Evolutionary conservation across 2,797 vertebrate species (phyloP).

Genomic region (Poecilia wingei): DNA sequence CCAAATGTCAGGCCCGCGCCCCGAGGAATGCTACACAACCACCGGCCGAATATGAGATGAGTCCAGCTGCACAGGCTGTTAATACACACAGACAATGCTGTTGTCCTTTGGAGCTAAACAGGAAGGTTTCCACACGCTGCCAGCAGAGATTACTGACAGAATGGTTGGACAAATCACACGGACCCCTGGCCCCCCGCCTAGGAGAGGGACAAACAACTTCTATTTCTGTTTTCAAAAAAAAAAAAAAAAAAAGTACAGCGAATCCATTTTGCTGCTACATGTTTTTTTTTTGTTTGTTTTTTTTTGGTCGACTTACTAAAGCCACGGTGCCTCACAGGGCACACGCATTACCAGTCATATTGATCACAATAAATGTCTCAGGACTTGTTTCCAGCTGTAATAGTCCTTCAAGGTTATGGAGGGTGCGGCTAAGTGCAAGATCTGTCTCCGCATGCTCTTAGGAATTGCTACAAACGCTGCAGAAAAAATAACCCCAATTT

Average conservation of each 20-base stretch:
- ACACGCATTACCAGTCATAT: constrained; percentile 18
- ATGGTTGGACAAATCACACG: constrained; percentile 30
- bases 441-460: constrained; percentile 1
- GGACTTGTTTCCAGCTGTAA: constrained; percentile 26
- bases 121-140: constrained; percentile 45
- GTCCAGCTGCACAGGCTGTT: constrained; percentile 53
- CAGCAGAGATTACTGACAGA: constrained; percentile 46
- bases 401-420: constrained; percentile 18
- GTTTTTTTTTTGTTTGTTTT: constrained; percentile 1
- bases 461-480: constrained; percentile 5
- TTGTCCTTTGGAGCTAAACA: constrained; percentile 40
- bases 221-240: constrained; percentile 31
- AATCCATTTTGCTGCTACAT: constrained; percentile 35
- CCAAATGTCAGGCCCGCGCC: constrained; percentile 76
- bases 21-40: constrained; percentile 69
- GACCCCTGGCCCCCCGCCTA: neutral
- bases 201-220: constrained; percentile 37
- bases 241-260: constrained; percentile 5
- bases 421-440: constrained; percentile 26
- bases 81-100: constrained; percentile 72
- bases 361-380: constrained; percentile 33
- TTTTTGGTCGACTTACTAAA: neutral
- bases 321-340: neutral
- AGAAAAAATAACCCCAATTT: constrained; percentile 17
- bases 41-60: constrained; percentile 69